Evolutionary conservation across 2,888 invertebrate species (phyloP), one percentile per base, ranked within the genome.

Genomic region (Platerodrilus igneus): DNA sequence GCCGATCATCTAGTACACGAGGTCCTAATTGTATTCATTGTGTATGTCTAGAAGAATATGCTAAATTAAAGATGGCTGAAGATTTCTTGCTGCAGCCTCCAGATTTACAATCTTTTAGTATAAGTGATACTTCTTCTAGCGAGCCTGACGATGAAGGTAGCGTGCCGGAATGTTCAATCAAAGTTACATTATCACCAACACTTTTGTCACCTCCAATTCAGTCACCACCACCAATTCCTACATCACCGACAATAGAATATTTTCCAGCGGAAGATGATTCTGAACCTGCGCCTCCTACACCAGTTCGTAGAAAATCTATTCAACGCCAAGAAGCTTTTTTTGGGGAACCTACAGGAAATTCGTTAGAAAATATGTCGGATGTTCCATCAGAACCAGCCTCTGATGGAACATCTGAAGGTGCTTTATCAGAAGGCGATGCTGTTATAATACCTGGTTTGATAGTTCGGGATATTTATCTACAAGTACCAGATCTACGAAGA

Each of bases 251-350:
- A 40, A 75, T 78, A 49, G 78, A 79, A 59, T 68, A 75, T 19
- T 76, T 77, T 50, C 75, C 76, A 2, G 54, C 58, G 4, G 60
- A 64, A 16, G 59, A 59, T 20, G 64, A 67, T 39, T 52, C 56
- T 18, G 51, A 53, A 28, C 54, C 59, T 40, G 57, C 61, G 9
- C 58, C 63, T 6, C 22, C 48, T n/a, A 62, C 62, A 9, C 63
- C 62, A 18, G 52, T 56, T 41, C 72, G 87, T 33, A 74, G 86
- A 48, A 78, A 83, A 41, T 86, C 86, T 4, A 83, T 86, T 56
- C 83, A 84, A 37, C 76, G 89, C 10, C 89, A 89, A 63, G 86
- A 87, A 67, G 88, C 88, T 1, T 81, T 88, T 57, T 83, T 86
- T 55, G 82, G 83, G 19, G 83, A 83, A 60, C 82, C 83, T 4